Conservation (phyloP, 1,140 invertebrate genomes). For the Tetragonula clypearis region DNA sequence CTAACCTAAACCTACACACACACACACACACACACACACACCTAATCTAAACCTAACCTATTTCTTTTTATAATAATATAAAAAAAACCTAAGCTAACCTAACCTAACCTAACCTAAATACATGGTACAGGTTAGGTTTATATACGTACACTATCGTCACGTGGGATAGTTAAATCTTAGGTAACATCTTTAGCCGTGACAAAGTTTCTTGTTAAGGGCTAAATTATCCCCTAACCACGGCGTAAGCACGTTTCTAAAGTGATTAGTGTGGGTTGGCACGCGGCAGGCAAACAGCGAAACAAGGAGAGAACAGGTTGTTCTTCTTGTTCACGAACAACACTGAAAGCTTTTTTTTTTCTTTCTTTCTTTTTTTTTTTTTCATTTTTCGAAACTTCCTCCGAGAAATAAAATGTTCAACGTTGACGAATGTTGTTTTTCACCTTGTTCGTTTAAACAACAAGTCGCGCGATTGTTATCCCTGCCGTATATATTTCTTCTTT, state of each 20-base stretch:
- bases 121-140: too few species aligned
- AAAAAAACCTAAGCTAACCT: too few species aligned
- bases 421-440: neutral
- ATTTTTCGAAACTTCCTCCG: too few species aligned
- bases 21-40: too few species aligned
- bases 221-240: neutral
- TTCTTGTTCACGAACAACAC: neutral
- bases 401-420: neutral
- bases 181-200: neutral
- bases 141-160: neutral
- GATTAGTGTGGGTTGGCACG: neutral
- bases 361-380: neutral
- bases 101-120: too few species aligned
- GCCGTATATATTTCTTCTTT: neutral
- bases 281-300: neutral
- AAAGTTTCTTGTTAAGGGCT: neutral
- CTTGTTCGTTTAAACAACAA: neutral
- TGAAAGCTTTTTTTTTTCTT: neutral
- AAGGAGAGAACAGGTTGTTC: too few species aligned
- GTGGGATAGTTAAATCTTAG: neutral
- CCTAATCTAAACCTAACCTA: too few species aligned
- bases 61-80: too few species aligned
- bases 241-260: constrained; percentile 8
- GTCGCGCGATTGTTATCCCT: too few species aligned
- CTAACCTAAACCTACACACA: too few species aligned